phyloP scores from a whole-genome alignment of 2,113 vertebrate genomes.

The Spea bombifrons region DNA sequence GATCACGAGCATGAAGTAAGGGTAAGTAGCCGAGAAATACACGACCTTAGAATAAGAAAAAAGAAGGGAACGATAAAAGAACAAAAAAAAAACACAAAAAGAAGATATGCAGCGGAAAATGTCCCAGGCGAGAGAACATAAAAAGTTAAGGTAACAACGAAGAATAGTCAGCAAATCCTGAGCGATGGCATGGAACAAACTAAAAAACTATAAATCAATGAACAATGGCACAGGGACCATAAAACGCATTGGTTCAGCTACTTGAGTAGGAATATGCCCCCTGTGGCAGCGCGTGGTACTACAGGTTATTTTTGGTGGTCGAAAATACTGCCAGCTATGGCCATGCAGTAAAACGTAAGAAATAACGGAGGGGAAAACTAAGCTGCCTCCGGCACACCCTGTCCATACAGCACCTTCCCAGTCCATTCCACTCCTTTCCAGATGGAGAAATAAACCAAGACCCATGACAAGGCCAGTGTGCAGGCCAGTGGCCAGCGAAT shows the following conservation, averaged over 20 bases:
- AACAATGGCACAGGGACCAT: no score
- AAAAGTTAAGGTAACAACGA: fast-evolving
- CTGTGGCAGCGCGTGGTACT: no score
- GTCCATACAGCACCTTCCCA: conserved; percentile 68
- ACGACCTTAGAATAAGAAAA: conserved; percentile 71
- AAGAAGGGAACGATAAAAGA: background rate
- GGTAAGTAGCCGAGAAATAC: conserved; percentile 89
- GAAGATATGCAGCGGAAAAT: no score
- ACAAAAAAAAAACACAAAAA: no score
- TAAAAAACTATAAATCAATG: no score
- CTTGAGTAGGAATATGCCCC: no score
- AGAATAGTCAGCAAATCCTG: background rate
- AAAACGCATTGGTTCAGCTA: no score
- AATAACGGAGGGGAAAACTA: background rate
- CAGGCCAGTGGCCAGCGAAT: conserved; percentile 83
- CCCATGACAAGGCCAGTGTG: conserved; percentile 80
- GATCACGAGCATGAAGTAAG: conserved; percentile 89
- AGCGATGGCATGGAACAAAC: no score
- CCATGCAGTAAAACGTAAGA: no score
- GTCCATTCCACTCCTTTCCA: conserved; percentile 95
- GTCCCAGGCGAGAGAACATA: fast-evolving
- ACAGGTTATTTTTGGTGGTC: no score
- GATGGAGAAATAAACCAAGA: conserved; percentile 90
- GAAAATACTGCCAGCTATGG: no score
- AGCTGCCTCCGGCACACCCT: fast-evolving